These are phyloP conservation scores for Diogma glabrata DNA, from an alignment of 2,888 invertebrate species.

Conservation along the genomic window DNA sequence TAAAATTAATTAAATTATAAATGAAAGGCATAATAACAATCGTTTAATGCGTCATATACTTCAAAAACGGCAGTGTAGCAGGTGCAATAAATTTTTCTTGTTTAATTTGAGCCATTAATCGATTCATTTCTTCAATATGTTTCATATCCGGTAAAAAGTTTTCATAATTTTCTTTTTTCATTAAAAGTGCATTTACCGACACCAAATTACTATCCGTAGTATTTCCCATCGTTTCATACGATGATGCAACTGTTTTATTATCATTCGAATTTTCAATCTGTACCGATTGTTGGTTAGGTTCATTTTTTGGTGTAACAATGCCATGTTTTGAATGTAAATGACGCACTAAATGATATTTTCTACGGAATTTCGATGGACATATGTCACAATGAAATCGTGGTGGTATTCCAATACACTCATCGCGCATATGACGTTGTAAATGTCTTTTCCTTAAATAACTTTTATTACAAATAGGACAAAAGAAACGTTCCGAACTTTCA, in stretches of 20 bases:
- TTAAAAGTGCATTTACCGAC: constrained; percentile 18
- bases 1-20: too few relatives aligned
- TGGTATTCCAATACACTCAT: constrained; percentile 40
- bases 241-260: constrained; percentile 13
- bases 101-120: not conserved
- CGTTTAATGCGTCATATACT: not conserved
- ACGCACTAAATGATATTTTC: constrained; percentile 41
- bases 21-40: too few relatives aligned
- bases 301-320: constrained; percentile 25
- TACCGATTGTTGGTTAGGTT: constrained; percentile 19
- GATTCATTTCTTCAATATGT: constrained; percentile 7
- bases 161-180: constrained; percentile 17
- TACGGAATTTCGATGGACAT: constrained; percentile 39
- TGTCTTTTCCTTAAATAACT: constrained; percentile 49
- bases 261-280: constrained; percentile 15
- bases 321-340: constrained; percentile 38
- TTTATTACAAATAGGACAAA: constrained; percentile 44
- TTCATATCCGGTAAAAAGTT: constrained; percentile 7
- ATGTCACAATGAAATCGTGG: constrained; percentile 41
- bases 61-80: not conserved
- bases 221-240: constrained; percentile 9
- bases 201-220: constrained; percentile 11
- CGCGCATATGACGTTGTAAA: constrained; percentile 44
- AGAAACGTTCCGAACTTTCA: constrained; percentile 34
- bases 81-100: constrained; percentile 7